Conservation (phyloP, 2,888 invertebrate genomes). For the Caenorhabditis japonica region DNA sequence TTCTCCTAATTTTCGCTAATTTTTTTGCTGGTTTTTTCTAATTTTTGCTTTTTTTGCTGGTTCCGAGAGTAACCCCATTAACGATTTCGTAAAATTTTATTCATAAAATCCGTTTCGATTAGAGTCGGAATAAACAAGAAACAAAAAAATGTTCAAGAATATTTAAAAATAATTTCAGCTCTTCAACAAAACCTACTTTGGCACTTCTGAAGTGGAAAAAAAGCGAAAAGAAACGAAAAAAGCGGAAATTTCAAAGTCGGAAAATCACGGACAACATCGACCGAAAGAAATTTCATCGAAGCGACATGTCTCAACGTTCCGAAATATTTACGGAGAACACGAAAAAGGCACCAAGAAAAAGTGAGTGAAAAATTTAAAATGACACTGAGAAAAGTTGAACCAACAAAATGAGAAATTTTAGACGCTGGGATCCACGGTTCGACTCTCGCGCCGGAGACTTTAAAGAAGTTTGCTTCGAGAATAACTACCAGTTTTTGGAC, state of each 20-base stretch:
- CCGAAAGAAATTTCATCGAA: conserved; percentile 73
- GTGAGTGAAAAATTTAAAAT: conserved; percentile 11
- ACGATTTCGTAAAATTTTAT: too few species aligned
- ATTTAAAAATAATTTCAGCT: too few species aligned
- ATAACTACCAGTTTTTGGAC: conserved; percentile 71
- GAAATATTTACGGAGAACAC: conserved; percentile 50
- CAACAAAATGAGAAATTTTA: conserved; percentile 2
- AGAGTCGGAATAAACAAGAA: too few species aligned
- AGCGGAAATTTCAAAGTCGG: neutral
- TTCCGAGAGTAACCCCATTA: too few species aligned
- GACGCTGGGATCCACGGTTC: conserved; percentile 73
- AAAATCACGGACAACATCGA: conserved; percentile 60
- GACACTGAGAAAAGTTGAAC: neutral
- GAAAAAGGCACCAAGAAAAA: conserved; percentile 42
- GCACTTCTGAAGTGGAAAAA: conserved; percentile 47
- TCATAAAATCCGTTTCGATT: too few species aligned
- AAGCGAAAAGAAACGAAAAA: conserved; percentile 23
- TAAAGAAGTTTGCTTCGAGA: conserved; percentile 67
- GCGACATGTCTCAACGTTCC: conserved; percentile 58
- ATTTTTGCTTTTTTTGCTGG: too few species aligned
- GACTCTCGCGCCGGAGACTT: conserved; percentile 68
- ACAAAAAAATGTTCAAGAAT: too few species aligned
- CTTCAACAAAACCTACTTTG: conserved; percentile 68
- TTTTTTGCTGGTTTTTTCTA: too few species aligned
- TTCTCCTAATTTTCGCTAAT: too few species aligned